A percentile compares a stretch with the other conserved stretches of the same genome.
These are phyloP conservation scores for Acyrthosiphon pisum DNA, from an alignment of 1,140 invertebrate species.

Conservation along the genomic window DNA sequence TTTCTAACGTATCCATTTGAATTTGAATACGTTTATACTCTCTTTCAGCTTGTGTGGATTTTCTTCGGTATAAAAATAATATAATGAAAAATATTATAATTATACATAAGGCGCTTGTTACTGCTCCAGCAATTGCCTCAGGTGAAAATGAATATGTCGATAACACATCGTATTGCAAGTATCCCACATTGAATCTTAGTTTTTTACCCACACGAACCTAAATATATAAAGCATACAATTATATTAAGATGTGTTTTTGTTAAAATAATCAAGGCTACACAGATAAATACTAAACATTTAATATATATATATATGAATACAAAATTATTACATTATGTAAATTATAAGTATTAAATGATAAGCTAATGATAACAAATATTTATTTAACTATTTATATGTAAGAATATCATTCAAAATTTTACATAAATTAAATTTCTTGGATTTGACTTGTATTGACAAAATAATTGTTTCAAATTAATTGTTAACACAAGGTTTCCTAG, in stretches of 20 bases:
- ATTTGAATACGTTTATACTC: conserved; percentile 98
- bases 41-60: conserved; percentile 92
- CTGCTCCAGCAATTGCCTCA: conserved; percentile 85
- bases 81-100: conserved; percentile 85
- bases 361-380: not conserved
- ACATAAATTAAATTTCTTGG: not conserved
- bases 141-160: conserved; percentile 84
- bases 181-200: conserved; percentile 85
- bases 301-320: not conserved
- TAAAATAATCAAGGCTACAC: not conserved
- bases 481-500: not conserved
- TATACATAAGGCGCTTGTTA: conserved; percentile 81
- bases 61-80: conserved; percentile 85
- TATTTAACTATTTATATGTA: not conserved
- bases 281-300: not conserved
- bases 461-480: not conserved
- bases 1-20: conserved; percentile 99
- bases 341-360: not conserved
- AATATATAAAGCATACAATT: conserved; percentile 39
- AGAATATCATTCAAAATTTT: not conserved
- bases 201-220: conserved; percentile 78
- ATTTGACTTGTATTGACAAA: not conserved
- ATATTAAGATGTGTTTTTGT: not conserved
- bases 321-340: not conserved
- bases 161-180: conserved; percentile 86